Percentiles rank a stretch among this genome's conserved stretches.
phyloP scores from a whole-genome alignment of 2,888 invertebrate genomes.

The Criorhina ranunculi region DNA sequence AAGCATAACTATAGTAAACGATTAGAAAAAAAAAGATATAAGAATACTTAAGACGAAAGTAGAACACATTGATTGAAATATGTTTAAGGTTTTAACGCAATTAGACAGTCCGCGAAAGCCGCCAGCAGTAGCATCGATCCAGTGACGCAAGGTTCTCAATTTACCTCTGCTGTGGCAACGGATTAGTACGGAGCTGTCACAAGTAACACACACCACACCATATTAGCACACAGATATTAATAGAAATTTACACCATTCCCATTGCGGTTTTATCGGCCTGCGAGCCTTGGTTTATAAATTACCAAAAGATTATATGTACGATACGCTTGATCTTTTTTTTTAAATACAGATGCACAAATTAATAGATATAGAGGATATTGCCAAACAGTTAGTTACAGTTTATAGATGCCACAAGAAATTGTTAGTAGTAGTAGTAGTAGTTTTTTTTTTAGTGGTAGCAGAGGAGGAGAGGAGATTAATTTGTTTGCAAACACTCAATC shows the following conservation, averaged over 20 bases:
- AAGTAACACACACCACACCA: constrained; percentile 71
- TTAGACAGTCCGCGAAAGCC: constrained; percentile 68
- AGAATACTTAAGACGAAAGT: constrained; percentile 27
- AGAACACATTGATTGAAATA: constrained; percentile 53
- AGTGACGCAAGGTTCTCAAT: constrained; percentile 51
- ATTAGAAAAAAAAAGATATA: background rate
- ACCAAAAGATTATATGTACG: constrained; percentile 7
- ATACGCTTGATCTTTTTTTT: background rate
- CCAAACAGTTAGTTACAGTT: constrained; percentile 53
- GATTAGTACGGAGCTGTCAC: constrained; percentile 67
- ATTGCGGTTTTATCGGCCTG: constrained; percentile 52
- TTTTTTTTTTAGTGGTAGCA: constrained; percentile 33
- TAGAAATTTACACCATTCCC: constrained; percentile 68
- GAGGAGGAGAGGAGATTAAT: constrained; percentile 41
- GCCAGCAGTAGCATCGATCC: constrained; percentile 38
- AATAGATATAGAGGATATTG: constrained; percentile 17
- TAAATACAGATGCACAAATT: background rate
- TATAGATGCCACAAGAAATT: constrained; percentile 26
- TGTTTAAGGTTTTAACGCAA: constrained; percentile 60
- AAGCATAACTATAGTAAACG: constrained; percentile 26
- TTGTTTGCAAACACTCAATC: constrained; percentile 70
- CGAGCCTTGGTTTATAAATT: constrained; percentile 55
- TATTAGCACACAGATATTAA: constrained; percentile 72
- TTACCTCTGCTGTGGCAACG: constrained; percentile 27
- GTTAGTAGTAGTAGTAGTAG: constrained; percentile 37